Evolutionary conservation across 2,888 invertebrate species (phyloP).

Genomic region (Drosophila cracens): DNA sequence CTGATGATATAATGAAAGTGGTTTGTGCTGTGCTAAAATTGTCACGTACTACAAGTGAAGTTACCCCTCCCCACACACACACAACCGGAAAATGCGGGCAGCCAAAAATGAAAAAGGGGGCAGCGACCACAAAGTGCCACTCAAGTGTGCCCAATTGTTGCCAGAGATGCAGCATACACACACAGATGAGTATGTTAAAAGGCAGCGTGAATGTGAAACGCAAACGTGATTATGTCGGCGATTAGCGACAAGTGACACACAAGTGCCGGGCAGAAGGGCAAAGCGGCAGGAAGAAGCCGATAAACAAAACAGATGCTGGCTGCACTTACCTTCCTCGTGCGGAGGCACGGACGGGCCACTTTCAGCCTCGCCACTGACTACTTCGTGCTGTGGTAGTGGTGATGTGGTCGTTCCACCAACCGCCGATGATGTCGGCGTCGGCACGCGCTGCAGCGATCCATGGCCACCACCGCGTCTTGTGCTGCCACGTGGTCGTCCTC

Average conservation of each 20-base stretch:
- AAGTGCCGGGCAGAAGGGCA: too few relatives aligned
- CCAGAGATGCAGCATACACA: constrained; percentile 14
- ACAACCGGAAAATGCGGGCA: constrained; percentile 38
- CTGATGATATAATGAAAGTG: constrained; percentile 40
- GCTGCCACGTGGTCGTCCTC: constrained; percentile 91
- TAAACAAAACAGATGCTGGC: constrained; percentile 16
- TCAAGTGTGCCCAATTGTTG: constrained; percentile 47
- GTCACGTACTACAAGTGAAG: constrained; percentile 67
- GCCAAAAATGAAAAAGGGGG: constrained; percentile 36
- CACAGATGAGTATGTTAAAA: constrained; percentile 35
- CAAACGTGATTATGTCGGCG: constrained; percentile 76
- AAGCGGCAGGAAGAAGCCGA: constrained; percentile 36
- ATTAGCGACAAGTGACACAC: constrained; percentile 74
- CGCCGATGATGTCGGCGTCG: constrained; percentile 60
- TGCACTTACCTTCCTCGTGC: constrained; percentile 70
- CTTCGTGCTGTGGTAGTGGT: constrained; percentile 67
- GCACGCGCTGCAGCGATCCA: constrained; percentile 82
- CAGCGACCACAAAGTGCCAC: constrained; percentile 51
- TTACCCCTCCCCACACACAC: neutral
- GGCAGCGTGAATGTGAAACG: constrained; percentile 34
- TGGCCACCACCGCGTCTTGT: constrained; percentile 87
- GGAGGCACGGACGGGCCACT: constrained; percentile 37
- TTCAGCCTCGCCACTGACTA: constrained; percentile 44
- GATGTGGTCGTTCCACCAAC: constrained; percentile 40
- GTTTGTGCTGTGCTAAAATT: constrained; percentile 66